Evolutionary conservation across 2,113 vertebrate species (phyloP).

Genomic region (Lota lota): DNA sequence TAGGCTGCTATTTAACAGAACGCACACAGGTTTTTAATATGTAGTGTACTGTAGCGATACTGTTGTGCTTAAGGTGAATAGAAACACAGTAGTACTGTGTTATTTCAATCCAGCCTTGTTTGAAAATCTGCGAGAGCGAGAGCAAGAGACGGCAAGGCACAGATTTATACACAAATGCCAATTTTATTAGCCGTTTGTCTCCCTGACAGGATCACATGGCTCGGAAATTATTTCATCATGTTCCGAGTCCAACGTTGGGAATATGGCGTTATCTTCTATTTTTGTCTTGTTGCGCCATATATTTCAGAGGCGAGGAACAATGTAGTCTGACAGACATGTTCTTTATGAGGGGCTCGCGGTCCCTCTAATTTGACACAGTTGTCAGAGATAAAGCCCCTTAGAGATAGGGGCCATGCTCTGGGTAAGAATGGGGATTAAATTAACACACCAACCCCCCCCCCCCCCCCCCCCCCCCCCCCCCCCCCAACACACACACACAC

Average conservation of each 20-base stretch:
- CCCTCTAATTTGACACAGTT: constrained; percentile 78
- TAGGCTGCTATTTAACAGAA: too few species aligned
- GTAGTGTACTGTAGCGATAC: too few species aligned
- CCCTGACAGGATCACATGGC: constrained; percentile 68
- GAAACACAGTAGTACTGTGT: too few species aligned
- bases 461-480: too few species aligned
- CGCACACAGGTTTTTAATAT: too few species aligned
- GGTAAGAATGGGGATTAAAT: constrained; percentile 78
- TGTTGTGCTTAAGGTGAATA: too few species aligned
- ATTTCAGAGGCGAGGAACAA: constrained; percentile 72
- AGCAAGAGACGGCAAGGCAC: constrained; percentile 11
- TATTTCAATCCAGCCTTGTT: neutral
- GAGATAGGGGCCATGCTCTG: constrained; percentile 76
- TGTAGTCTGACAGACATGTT: constrained; percentile 77
- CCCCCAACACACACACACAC: too few species aligned
- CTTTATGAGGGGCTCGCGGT: constrained; percentile 76
- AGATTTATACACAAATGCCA: constrained; percentile 45
- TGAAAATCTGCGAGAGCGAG: constrained; percentile 31
- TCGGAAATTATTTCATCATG: constrained; percentile 73
- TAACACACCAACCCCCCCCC: constrained; percentile 50
- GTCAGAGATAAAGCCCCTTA: constrained; percentile 78
- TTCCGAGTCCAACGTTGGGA: constrained; percentile 64
- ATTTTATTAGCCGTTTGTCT: constrained; percentile 66
- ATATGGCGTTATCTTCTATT: constrained; percentile 71
- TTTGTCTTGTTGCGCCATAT: constrained; percentile 67